These are phyloP conservation scores for Ophion costatus DNA, from an alignment of 2,888 invertebrate species.

Conservation along the genomic window DNA sequence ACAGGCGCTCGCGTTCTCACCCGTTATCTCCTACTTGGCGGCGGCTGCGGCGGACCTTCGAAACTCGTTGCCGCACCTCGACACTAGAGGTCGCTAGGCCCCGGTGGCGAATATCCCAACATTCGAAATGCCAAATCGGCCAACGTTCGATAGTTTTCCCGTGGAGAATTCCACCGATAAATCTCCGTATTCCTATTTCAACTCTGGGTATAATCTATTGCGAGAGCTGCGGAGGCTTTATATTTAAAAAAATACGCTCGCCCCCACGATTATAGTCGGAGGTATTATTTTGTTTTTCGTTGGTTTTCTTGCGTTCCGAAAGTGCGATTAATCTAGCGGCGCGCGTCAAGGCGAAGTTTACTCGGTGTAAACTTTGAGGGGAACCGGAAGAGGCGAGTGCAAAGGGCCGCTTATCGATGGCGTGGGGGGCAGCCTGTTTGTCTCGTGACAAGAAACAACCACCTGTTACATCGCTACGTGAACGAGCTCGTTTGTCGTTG, in stretches of 20 bases:
- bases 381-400: conserved; percentile 4
- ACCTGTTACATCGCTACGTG: conserved; percentile 55
- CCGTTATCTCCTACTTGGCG: conserved; percentile 24
- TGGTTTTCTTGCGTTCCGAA: neutral
- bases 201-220: no score
- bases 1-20: neutral
- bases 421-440: conserved; percentile 29
- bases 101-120: conserved; percentile 16
- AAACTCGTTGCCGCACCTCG: conserved; percentile 47
- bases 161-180: no score
- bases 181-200: no score
- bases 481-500: conserved; percentile 46
- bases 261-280: neutral
- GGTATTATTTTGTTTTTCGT: neutral
- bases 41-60: conserved; percentile 17
- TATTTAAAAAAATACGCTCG: no score
- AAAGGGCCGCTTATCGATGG: neutral
- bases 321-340: neutral
- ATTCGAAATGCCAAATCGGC: neutral
- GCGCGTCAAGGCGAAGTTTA: neutral
- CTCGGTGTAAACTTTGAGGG: neutral
- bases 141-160: no score
- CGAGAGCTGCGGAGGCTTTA: no score
- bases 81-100: conserved; percentile 58
- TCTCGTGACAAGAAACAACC: conserved; percentile 52